Evolutionary conservation across 2,888 invertebrate genomes (phyloP), one percentile per base, ranked within the genome.

Genomic region (Heteromyza rotundicornis): DNA sequence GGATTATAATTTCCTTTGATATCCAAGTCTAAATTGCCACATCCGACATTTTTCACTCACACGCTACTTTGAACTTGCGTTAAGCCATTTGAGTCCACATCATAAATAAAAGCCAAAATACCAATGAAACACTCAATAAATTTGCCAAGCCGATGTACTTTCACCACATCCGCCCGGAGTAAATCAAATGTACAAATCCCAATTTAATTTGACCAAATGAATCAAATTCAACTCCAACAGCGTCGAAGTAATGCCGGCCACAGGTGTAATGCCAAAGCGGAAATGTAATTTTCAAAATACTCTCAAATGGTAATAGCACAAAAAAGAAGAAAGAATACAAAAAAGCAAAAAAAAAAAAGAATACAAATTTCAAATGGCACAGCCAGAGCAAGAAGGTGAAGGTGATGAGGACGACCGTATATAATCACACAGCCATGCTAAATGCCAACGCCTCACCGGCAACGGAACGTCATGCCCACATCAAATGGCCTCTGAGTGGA

Each of bases 151-250:
- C 10, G 7, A 27, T 10, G 5, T 27, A 10, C 40, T 40, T 8
- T 3, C 40, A n/a, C 40, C 40, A 40, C 40, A n/a, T 40, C 14
- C 14, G 5, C 40, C 2, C 32, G 47, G 36, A 50, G n/a, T 54
- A 51, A 47, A 68, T 66, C 52, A 74, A 74, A 73, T 72, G 64
- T 70, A 74, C 75, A 74, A 75, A 76, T 74, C 75, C 75, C 72
- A 67, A 75, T 73, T 72, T 74, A 74, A 76, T 74, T 74, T 74
- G 75, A 75, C 72, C 74, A 71, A 76, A 76, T 74, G 74, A 74
- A 71, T 74, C 75, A 75, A 76, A 70, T 71, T 7, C 47, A 20
- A 3, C 19, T 19, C 2, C 17, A 17, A 17, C 10, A 17, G 2
- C 17, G 14, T 47, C 20, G 20, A 17, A 20, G 40, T n/a, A 19